Evolutionary conservation across 2,113 vertebrate species (phyloP).

Genomic region (Penelope pileata): DNA sequence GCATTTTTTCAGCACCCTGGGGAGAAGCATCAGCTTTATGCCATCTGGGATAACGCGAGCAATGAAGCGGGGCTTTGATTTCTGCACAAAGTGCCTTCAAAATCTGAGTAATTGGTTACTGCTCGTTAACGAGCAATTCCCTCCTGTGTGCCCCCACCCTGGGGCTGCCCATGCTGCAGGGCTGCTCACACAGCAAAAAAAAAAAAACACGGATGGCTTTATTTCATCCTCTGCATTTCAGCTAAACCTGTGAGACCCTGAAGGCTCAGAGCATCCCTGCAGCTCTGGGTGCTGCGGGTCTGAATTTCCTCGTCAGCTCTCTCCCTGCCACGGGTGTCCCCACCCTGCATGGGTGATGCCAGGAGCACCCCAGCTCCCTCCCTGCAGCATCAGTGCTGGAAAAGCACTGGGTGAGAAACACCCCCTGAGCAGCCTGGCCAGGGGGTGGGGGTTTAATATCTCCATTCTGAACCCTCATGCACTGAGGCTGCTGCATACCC

Average conservation of each 20-base stretch:
- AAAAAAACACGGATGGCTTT: neutral
- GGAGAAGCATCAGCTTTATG: neutral
- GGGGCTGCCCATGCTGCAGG: neutral
- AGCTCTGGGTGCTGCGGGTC: no score
- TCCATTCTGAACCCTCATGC: neutral
- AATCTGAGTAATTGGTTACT: neutral
- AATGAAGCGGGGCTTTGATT: neutral
- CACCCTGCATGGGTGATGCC: no score
- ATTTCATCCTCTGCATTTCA: neutral
- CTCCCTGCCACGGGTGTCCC: neutral
- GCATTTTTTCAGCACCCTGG: neutral
- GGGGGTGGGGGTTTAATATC: no score
- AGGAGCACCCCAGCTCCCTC: no score
- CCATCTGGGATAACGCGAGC: rapidly evolving
- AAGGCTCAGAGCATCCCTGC: neutral
- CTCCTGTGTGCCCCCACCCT: neutral
- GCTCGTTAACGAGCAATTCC: neutral
- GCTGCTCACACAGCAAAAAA: neutral
- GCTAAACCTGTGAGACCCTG: rapidly evolving
- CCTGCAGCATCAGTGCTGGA: no score
- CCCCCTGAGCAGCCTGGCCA: no score
- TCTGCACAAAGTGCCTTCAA: neutral
- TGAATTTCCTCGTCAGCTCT: neutral
- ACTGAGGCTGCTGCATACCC: neutral
- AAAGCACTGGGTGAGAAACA: no score